Evolutionary conservation across 2,113 vertebrate genomes (phyloP).

Genomic region (Lynx canadensis): DNA sequence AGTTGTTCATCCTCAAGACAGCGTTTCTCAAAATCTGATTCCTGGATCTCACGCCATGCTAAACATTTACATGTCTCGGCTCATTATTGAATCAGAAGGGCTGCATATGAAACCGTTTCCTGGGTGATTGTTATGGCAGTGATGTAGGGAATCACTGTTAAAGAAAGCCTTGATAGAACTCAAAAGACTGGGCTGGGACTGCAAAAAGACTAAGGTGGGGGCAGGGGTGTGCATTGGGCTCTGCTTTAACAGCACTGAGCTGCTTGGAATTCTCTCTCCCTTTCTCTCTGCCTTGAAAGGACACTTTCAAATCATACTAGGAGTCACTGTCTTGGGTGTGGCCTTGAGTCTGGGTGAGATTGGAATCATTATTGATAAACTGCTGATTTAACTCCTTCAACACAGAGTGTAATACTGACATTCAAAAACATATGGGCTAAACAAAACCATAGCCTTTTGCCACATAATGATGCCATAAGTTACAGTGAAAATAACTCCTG

Average conservation of each 20-base stretch:
- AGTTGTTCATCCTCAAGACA: background rate
- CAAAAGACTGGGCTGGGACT: background rate
- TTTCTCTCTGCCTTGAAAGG: background rate
- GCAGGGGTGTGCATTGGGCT: too few relatives aligned
- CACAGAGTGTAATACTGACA: background rate
- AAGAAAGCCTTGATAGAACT: background rate
- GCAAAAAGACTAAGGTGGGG: background rate
- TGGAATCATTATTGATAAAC: background rate
- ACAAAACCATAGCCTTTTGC: constrained; percentile 3
- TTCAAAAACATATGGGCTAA: background rate
- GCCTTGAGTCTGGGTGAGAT: background rate
- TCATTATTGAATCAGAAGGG: background rate
- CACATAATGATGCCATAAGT: background rate
- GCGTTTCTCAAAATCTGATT: background rate
- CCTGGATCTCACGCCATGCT: background rate
- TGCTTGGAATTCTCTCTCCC: too few relatives aligned
- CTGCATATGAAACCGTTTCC: background rate
- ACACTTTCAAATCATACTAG: background rate
- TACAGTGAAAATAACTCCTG: background rate
- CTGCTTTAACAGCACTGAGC: too few relatives aligned
- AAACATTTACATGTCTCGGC: background rate
- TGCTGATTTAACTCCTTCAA: background rate
- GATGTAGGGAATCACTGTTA: background rate
- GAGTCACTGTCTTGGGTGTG: background rate
- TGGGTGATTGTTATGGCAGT: background rate